Base-by-base conservation (phyloP, 2,888 invertebrate genomes). In the Tenthredo distinguenda region DNA sequence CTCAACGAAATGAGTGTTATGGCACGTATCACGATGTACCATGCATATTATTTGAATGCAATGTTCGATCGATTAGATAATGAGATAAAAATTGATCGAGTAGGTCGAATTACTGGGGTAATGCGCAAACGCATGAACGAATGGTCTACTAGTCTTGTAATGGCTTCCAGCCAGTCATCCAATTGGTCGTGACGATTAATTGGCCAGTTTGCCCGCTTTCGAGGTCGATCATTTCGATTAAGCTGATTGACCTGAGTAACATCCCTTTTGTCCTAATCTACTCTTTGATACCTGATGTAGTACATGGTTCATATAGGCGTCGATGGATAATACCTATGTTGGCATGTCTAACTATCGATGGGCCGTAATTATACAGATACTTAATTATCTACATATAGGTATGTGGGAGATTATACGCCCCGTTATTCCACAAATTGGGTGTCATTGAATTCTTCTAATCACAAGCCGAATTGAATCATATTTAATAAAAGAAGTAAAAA, bases 221-320 rank as follows among this genome's bases (percentile, higher is more conserved):
- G 21, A 58, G n/a, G 21, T 21, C 7, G 7, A 58, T 58, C 58
- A 58, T 18, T 58, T 58, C 58, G 58, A 58, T 58, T 58, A 58
- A 58, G 58, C 58, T 58, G 58, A 58, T 58, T 58, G 58, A 58
- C 58, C n/a, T 58, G 58, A 58, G 58, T 58, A 21, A 21, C n/a
- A 21, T 58, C 21, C n/a, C 1, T 58, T 58, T 58, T 58, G 7
- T 21, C 58, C 58, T 58, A 9, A 58, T 58, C n/a, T 58, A 58
- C 58, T 58, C 5, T 58, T 58, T 21, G n/a, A 21, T 58, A 18
- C n/a, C 58, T 21, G 18, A 58, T 58, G n/a, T 58, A 58, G 40
- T 43, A 43, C 10, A 10, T 43, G 40, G 10, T 43, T 43, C 40
- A 10, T 43, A 10, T 43, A 43, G 40, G 40, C 40, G 40, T 43